phyloP scores from a whole-genome alignment of 37 sponge, comb jelly and placozoan species.

The Oopsacas minuta region DNA sequence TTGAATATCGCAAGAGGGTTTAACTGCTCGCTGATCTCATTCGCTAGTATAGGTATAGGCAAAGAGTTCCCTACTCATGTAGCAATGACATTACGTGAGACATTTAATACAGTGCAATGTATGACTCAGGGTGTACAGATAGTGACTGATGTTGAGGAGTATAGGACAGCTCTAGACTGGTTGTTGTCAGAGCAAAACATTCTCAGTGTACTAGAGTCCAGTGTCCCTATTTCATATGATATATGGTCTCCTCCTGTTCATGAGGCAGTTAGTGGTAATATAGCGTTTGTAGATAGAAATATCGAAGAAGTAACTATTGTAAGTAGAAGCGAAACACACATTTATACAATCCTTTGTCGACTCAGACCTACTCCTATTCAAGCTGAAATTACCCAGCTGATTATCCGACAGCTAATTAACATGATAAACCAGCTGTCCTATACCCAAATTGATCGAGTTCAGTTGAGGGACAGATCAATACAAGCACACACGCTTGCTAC shows the following conservation, averaged over 20 bases:
- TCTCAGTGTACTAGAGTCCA: neutral
- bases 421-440: neutral
- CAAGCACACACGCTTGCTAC: neutral
- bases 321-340: neutral
- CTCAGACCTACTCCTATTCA: neutral
- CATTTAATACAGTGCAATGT: neutral
- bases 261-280: neutral
- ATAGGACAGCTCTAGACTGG: neutral
- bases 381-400: neutral
- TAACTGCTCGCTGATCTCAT: neutral
- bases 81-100: neutral
- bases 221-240: neutral
- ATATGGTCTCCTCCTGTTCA: neutral
- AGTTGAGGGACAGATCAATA: neutral
- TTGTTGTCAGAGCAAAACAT: neutral
- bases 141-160: neutral
- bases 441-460: neutral
- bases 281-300: neutral
- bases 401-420: neutral
- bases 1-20: neutral
- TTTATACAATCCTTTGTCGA: neutral
- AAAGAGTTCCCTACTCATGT: conserved; percentile 13
- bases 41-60: neutral
- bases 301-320: neutral
- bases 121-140: conserved; percentile 2